phyloP scores from a whole-genome alignment of 1,140 invertebrate species.

The Ceratitis capitata region DNA sequence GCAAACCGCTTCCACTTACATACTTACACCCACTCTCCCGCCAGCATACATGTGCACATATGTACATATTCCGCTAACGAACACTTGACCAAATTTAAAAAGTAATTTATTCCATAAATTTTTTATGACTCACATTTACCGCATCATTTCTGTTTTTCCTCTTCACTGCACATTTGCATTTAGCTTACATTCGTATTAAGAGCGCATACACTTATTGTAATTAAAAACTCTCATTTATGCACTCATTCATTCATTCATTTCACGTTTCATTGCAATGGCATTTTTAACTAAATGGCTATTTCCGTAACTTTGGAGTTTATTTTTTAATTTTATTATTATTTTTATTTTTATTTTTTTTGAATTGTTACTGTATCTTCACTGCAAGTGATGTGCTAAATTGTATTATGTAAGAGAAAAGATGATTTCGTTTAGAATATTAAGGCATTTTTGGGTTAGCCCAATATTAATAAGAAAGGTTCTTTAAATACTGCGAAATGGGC shows the following conservation, averaged over 20 bases:
- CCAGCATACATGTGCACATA: not conserved
- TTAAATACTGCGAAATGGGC: no score
- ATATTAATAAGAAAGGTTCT: no score
- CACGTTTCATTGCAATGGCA: not conserved
- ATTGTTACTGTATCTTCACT: no score
- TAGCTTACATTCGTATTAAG: not conserved
- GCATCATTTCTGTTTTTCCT: not conserved
- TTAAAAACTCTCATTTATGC: not conserved
- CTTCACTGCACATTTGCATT: not conserved
- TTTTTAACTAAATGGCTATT: not conserved
- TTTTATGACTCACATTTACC: not conserved
- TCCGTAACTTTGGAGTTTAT: not conserved
- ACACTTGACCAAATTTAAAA: not conserved
- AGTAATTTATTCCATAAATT: not conserved
- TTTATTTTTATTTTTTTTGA: no score
- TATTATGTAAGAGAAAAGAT: no score
- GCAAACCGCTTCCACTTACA: no score
- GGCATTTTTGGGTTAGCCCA: no score
- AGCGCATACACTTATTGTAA: not conserved
- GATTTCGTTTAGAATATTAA: no score
- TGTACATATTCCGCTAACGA: not conserved
- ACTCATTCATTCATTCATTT: not conserved
- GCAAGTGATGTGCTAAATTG: no score
- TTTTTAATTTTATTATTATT: no score
- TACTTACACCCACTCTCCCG: no score